Percentiles rank a stretch among this genome's conserved stretches.
Conservation (phyloP, 2,888 invertebrate genomes). For the Aplocera efformata region DNA sequence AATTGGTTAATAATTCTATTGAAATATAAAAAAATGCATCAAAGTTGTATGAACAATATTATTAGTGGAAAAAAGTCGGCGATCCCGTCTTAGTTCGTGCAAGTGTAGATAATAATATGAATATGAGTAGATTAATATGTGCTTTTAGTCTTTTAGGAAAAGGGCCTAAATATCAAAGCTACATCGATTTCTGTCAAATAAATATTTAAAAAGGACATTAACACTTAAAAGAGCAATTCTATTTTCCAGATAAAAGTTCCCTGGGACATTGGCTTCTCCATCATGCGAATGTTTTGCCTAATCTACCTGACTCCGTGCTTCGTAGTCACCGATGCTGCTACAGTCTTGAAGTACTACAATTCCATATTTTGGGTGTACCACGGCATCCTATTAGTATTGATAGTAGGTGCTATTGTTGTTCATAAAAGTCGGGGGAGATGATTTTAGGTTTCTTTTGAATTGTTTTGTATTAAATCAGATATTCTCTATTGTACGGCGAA, state of each 20-base stretch:
- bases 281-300: slow-evolving; percentile 64
- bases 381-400: slow-evolving; percentile 44
- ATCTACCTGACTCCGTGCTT: slow-evolving; percentile 67
- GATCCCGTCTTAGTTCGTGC: no score
- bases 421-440: slow-evolving; percentile 34
- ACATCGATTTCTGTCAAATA: no score
- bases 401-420: slow-evolving; percentile 41
- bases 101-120: no score
- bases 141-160: no score
- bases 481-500: not conserved
- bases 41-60: no score
- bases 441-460: slow-evolving; percentile 2
- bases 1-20: no score
- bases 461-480: not conserved
- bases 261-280: slow-evolving; percentile 77
- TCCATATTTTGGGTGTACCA: slow-evolving; percentile 70
- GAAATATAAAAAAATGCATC: no score
- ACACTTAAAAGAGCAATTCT: no score
- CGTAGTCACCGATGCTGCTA: slow-evolving; percentile 39
- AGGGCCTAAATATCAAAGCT: no score
- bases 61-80: no score
- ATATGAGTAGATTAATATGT: no score
- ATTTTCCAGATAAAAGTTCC: slow-evolving; percentile 73
- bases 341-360: slow-evolving; percentile 56
- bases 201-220: no score